Evolutionary conservation across 2,888 invertebrate species (phyloP), one percentile per base, ranked within the genome.

Genomic region (Sesia bembeciformis): DNA sequence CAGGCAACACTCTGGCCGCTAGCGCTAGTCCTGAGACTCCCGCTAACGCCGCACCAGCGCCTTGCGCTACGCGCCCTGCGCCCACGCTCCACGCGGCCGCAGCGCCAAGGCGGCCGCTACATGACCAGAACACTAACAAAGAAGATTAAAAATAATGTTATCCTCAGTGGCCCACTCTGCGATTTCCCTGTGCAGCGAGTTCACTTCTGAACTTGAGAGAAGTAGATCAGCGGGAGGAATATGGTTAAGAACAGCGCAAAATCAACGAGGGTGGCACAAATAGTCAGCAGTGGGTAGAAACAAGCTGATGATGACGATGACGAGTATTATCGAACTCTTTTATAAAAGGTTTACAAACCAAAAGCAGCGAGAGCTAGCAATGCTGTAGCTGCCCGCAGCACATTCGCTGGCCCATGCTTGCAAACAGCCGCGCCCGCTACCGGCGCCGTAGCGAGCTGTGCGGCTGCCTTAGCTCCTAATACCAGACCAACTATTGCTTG

Each of bases 381-480:
- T 23, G 67, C 69, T 5, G 81, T 82, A 60, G 75, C 83, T 8
- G 62, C 71, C 3, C 74, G 73, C 60, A 80, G 74, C 65, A 76
- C 76, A 52, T 62, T 60, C 41, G 72, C 74, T 41, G 82, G 76
- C 7, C 84, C 85, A 60, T 63, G 69, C 41, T 67, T 66, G 53
- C 73, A 69, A 61, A 83, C 84, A 58, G 78, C 76, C 49, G 71
- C 76, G 63, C 71, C 80, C 51, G 75, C 82, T 54, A 70, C 68
- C 55, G 81, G 81, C 40, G 87, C 82, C 54, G 61, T 62, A 61
- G 66, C 62, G 65, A 84, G 73, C 71, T 85, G 87, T 55, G 78
- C 75, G 49, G 74, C 76, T 56, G 85, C 85, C 71, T 84, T 83
- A 5, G 82, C 81, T 53, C 84, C 83, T 66, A 88, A 75, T 65